phyloP scores from a whole-genome alignment of 2,888 invertebrate species.

The Drosophila macrospina region DNA sequence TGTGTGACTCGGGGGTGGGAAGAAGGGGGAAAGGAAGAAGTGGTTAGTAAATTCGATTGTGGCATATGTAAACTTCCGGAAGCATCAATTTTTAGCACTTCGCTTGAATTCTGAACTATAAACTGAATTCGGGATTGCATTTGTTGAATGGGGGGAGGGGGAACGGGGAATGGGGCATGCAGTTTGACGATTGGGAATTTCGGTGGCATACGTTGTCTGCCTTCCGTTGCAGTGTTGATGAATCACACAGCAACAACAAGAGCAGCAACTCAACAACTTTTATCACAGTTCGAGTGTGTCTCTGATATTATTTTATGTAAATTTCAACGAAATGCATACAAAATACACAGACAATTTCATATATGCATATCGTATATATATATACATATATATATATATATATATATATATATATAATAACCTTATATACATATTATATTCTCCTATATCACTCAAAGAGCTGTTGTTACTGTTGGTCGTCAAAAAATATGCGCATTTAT shows the following conservation, averaged over 20 bases:
- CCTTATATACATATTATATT: conserved; percentile 26
- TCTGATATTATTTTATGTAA: conserved; percentile 58
- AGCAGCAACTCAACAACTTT: conserved; percentile 10
- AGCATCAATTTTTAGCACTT: conserved; percentile 51
- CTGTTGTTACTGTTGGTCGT: conserved; percentile 20
- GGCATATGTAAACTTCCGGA: conserved; percentile 38
- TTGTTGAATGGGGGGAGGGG: conserved; percentile 2
- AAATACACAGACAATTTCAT: conserved; percentile 24
- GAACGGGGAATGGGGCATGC: not conserved
- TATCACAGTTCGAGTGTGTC: conserved; percentile 18
- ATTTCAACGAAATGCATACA: conserved; percentile 49
- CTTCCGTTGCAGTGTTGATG: conserved; percentile 24
- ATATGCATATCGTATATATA: not conserved
- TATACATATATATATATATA: not conserved
- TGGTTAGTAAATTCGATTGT: conserved; percentile 21
- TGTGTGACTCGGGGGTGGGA: too few species aligned
- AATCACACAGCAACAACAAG: conserved; percentile 15
- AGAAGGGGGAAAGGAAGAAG: too few species aligned
- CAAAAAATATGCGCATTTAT: conserved; percentile 53
- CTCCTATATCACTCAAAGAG: conserved; percentile 22
- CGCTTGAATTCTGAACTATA: conserved; percentile 12
- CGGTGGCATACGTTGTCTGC: not conserved
- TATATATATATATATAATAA: conserved; percentile 5
- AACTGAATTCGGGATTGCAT: conserved; percentile 23
- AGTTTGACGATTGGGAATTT: conserved; percentile 2